Evolutionary conservation across 2,888 invertebrate genomes (phyloP).

Genomic region (Netelia fuscicornis): DNA sequence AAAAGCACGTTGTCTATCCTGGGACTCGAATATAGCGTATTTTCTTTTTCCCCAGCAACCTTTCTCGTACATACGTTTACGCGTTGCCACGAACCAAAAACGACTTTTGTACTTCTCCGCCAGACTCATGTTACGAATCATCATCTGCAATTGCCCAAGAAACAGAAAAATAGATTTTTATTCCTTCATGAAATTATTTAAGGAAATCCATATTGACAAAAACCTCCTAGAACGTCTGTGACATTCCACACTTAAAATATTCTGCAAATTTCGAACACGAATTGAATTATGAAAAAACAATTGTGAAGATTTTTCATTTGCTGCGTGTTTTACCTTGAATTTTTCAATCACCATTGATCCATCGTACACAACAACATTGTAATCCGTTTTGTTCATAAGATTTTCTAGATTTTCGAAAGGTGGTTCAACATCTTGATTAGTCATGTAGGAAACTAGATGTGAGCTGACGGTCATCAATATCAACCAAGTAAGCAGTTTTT

Average conservation of each 20-base stretch:
- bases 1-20: slow-evolving; percentile 59
- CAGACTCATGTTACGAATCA: too few species aligned
- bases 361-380: slow-evolving; percentile 61
- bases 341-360: slow-evolving; percentile 51
- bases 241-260: too few species aligned
- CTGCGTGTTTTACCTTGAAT: slow-evolving; percentile 64
- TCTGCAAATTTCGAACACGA: not conserved
- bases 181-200: slow-evolving; percentile 23
- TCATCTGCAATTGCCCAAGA: slow-evolving; percentile 6
- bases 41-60: slow-evolving; percentile 57
- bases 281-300: not conserved
- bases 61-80: slow-evolving; percentile 57
- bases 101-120: not conserved
- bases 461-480: slow-evolving; percentile 69
- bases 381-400: slow-evolving; percentile 67
- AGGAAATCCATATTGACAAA: not conserved
- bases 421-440: slow-evolving; percentile 54
- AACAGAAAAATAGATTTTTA: slow-evolving; percentile 25
- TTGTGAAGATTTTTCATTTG: not conserved
- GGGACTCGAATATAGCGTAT: slow-evolving; percentile 54
- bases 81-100: not conserved
- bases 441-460: slow-evolving; percentile 71
- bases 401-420: slow-evolving; percentile 72
- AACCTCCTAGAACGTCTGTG: too few species aligned
- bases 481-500: slow-evolving; percentile 71